Percentiles rank a stretch among this genome's conserved stretches.
Conservation (phyloP, 2,888 invertebrate species). For the Sceliomorpha sp. region DNA sequence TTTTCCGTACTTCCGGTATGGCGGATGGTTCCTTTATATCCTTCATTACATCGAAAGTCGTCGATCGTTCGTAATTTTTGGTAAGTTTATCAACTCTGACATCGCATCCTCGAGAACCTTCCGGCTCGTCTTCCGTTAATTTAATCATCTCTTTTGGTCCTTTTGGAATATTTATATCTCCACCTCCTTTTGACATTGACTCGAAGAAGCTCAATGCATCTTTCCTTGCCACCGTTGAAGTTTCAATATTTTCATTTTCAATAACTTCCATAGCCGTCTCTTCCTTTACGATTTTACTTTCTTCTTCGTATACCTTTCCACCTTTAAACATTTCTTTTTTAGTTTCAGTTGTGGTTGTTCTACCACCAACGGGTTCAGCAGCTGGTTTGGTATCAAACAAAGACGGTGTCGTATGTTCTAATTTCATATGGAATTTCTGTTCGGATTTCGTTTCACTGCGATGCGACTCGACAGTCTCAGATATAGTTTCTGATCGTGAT, state of each 20-base stretch:
- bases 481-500: slow-evolving; percentile 74
- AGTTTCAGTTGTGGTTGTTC: slow-evolving; percentile 54
- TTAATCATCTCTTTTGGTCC: slow-evolving; percentile 79
- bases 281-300: slow-evolving; percentile 56
- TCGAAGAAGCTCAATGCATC: slow-evolving; percentile 86
- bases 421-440: slow-evolving; percentile 78
- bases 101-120: slow-evolving; percentile 67
- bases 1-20: slow-evolving; percentile 66
- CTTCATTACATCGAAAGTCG: slow-evolving; percentile 71
- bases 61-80: slow-evolving; percentile 75
- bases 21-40: slow-evolving; percentile 44
- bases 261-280: slow-evolving; percentile 59
- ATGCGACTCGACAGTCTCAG: slow-evolving; percentile 75
- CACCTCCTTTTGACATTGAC: slow-evolving; percentile 82
- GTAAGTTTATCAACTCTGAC: slow-evolving; percentile 75
- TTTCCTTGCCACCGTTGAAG: slow-evolving; percentile 84
- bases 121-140: slow-evolving; percentile 68
- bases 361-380: slow-evolving; percentile 44
- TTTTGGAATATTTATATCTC: slow-evolving; percentile 71
- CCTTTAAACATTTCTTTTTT: slow-evolving; percentile 52
- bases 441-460: slow-evolving; percentile 76
- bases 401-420: slow-evolving; percentile 76
- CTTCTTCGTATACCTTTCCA: slow-evolving; percentile 58
- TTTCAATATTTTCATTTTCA: slow-evolving; percentile 81
- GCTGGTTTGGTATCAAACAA: slow-evolving; percentile 61